Conservation (phyloP, 2,888 invertebrate species). For the Acanthosepion pharaonis region DNA sequence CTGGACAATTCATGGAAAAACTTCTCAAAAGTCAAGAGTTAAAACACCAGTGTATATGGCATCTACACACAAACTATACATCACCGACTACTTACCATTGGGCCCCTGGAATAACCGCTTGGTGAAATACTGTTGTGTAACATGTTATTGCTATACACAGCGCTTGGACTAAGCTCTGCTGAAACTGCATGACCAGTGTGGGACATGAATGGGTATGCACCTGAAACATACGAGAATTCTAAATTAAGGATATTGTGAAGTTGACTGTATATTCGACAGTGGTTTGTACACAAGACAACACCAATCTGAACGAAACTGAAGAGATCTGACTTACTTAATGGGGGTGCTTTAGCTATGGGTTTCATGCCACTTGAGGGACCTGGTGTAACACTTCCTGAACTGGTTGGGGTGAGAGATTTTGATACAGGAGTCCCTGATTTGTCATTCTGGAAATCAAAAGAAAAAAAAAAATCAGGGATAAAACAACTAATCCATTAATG, state of each 20-base stretch:
- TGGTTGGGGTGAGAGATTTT: conserved; percentile 90
- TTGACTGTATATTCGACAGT: conserved; percentile 35
- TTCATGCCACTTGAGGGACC: conserved; percentile 75
- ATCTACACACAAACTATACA: neutral
- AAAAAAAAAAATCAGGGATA: neutral
- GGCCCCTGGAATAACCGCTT: conserved; percentile 48
- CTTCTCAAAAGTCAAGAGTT: no score
- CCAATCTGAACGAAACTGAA: neutral
- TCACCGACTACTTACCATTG: conserved; percentile 58
- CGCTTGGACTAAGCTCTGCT: conserved; percentile 71
- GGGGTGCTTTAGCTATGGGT: conserved; percentile 77
- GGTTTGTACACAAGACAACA: neutral
- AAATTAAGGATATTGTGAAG: neutral
- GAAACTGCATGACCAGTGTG: conserved; percentile 61
- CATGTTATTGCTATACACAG: conserved; percentile 77
- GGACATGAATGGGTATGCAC: conserved; percentile 65
- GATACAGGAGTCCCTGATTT: conserved; percentile 93
- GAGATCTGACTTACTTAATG: conserved; percentile 62
- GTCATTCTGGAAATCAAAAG: conserved; percentile 77
- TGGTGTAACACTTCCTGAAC: conserved; percentile 73
- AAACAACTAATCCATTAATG: neutral
- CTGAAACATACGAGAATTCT: conserved; percentile 52
- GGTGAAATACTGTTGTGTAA: conserved; percentile 73
- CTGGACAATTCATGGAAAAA: no score
- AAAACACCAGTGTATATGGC: no score